phyloP scores from a whole-genome alignment of 2,113 vertebrate species.

The Enhydra lutris region DNA sequence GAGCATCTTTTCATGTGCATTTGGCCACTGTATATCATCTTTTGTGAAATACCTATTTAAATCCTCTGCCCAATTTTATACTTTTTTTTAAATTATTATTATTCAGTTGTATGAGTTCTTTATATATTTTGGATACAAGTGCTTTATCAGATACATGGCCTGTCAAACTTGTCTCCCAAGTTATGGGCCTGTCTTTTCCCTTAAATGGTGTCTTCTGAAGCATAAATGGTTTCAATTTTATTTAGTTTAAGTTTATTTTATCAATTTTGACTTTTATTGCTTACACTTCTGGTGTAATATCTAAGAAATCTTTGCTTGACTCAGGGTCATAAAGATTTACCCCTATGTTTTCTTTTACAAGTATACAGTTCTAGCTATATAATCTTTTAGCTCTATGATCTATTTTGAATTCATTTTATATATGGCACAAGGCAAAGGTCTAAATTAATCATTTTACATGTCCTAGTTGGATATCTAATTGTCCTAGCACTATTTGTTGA shows the following conservation, averaged over 20 bases:
- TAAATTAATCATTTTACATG: neutral
- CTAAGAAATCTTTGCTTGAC: neutral
- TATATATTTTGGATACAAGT: too few relatives aligned
- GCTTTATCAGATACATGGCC: neutral
- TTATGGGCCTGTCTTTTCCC: neutral
- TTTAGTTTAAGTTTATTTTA: neutral
- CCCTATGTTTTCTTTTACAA: neutral
- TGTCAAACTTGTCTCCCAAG: neutral
- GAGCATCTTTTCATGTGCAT: neutral
- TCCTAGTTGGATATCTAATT: neutral
- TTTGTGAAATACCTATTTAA: neutral
- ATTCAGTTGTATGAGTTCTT: neutral
- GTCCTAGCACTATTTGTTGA: neutral
- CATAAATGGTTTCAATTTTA: neutral
- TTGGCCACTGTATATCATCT: neutral
- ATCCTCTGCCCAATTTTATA: neutral
- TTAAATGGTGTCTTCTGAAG: neutral
- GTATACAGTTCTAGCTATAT: neutral
- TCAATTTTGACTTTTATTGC: neutral
- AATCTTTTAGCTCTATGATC: neutral
- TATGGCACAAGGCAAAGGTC: neutral
- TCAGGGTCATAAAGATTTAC: neutral
- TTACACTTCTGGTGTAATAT: neutral
- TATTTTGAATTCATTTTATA: neutral
- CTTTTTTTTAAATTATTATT: neutral